phyloP scores from a whole-genome alignment of 2,797 vertebrate genomes.

The Pitangus sulphuratus region DNA sequence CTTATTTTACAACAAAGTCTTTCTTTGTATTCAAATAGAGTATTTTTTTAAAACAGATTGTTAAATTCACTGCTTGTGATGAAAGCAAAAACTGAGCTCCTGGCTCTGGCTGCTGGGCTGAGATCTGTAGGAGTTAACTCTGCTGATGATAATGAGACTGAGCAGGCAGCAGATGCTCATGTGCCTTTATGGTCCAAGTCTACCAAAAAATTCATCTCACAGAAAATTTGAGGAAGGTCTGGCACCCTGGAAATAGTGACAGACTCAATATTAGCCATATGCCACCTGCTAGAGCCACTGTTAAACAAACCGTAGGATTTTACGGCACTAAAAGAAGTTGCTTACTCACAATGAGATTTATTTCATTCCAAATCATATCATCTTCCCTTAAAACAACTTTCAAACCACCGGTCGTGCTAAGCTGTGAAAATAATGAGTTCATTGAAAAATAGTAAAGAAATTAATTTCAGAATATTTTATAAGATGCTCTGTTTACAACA shows the following conservation, averaged over 20 bases:
- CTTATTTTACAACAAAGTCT: neutral
- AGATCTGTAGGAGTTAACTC: conserved; percentile 80
- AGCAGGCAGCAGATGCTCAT: conserved; percentile 91
- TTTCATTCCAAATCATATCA: neutral
- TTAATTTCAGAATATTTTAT: conserved; percentile 36
- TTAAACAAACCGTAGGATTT: conserved; percentile 69
- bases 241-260: conserved; percentile 70
- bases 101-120: conserved; percentile 48
- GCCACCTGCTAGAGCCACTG: conserved; percentile 91
- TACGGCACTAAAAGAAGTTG: conserved; percentile 82
- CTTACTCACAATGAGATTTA: conserved; percentile 63
- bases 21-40: neutral
- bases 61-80: neutral
- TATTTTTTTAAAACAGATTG: neutral
- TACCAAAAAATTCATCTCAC: conserved; percentile 78
- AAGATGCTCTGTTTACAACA: neutral
- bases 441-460: conserved; percentile 52
- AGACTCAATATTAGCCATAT: conserved; percentile 71
- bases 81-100: conserved; percentile 49
- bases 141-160: conserved; percentile 85
- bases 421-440: neutral
- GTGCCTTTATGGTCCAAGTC: conserved; percentile 89
- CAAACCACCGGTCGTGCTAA: conserved; percentile 56
- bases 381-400: neutral
- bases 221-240: conserved; percentile 77